Conservation (phyloP, 1,140 invertebrate genomes). For the Sitobion miscanthi region DNA sequence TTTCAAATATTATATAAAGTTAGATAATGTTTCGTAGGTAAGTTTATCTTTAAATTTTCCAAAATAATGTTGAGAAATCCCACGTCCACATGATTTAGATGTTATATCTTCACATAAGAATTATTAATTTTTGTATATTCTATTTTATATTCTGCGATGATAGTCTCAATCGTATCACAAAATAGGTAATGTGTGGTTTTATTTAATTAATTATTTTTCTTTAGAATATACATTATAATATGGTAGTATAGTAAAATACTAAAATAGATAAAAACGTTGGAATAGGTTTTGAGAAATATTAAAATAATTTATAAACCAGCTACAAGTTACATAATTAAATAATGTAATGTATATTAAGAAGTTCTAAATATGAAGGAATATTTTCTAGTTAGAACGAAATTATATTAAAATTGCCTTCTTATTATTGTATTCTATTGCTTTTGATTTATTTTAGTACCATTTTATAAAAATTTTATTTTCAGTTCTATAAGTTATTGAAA, state of each 20-base stretch:
- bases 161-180: neutral
- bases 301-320: neutral
- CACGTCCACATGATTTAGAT: neutral
- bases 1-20: neutral
- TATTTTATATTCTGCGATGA: neutral
- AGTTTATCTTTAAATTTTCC: neutral
- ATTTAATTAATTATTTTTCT: neutral
- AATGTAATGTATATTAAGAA: neutral
- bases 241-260: neutral
- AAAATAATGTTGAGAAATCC: neutral
- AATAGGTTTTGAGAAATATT: neutral
- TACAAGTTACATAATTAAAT: neutral
- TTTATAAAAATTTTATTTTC: neutral
- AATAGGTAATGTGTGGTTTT: neutral
- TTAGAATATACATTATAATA: neutral
- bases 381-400: neutral
- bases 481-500: neutral
- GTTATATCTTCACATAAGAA: neutral
- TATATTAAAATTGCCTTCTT: neutral
- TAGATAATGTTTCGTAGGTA: neutral
- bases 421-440: neutral
- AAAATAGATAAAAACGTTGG: neutral
- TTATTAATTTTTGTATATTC: neutral
- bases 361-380: neutral
- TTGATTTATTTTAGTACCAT: neutral